A percentile compares a stretch with the other conserved stretches of the same genome.
These are phyloP conservation scores for Adela reaumurella DNA, from an alignment of 2,888 invertebrate species.

Conservation along the genomic window DNA sequence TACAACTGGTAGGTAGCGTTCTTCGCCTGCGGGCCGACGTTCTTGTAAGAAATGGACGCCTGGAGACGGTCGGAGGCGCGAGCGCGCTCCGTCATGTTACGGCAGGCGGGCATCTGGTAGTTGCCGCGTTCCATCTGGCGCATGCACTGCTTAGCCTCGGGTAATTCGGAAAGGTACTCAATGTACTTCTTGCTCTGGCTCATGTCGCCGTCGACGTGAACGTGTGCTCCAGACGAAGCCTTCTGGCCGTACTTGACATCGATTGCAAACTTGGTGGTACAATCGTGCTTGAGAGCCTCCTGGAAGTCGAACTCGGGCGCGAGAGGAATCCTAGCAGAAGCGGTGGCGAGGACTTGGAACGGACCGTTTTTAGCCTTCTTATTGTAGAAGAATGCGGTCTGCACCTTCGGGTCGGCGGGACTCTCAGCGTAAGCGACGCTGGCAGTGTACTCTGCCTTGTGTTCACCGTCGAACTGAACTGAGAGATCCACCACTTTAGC, in stretches of 20 bases:
- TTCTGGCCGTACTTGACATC: conserved; percentile 50
- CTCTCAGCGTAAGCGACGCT: conserved; percentile 56
- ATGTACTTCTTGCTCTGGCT: conserved; percentile 47
- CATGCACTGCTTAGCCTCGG: conserved; percentile 42
- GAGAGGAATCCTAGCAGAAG: conserved; percentile 40
- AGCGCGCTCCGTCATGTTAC: conserved; percentile 50
- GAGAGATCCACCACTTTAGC: conserved; percentile 52
- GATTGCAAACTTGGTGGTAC: conserved; percentile 41
- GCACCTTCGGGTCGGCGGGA: conserved; percentile 52
- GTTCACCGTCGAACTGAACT: conserved; percentile 50
- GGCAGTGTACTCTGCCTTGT: conserved; percentile 45
- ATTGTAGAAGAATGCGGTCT: conserved; percentile 42
- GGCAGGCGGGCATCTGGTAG: conserved; percentile 54
- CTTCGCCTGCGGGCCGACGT: conserved; percentile 35
- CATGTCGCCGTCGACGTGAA: conserved; percentile 41
- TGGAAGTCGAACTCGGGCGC: conserved; percentile 50
- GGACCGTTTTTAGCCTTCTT: conserved; percentile 29
- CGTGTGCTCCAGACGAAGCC: conserved; percentile 23
- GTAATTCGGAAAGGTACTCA: conserved; percentile 40
- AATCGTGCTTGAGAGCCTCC: conserved; percentile 50
- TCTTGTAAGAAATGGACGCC: conserved; percentile 45
- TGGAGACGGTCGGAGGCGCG: conserved; percentile 51
- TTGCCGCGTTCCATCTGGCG: conserved; percentile 53
- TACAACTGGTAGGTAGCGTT: conserved; percentile 44
- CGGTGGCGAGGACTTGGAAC: conserved; percentile 44